Evolutionary conservation across 64 coral and sea anemone species (phyloP), one percentile per base, ranked within the genome.

Genomic region (Orbicella faveolata): DNA sequence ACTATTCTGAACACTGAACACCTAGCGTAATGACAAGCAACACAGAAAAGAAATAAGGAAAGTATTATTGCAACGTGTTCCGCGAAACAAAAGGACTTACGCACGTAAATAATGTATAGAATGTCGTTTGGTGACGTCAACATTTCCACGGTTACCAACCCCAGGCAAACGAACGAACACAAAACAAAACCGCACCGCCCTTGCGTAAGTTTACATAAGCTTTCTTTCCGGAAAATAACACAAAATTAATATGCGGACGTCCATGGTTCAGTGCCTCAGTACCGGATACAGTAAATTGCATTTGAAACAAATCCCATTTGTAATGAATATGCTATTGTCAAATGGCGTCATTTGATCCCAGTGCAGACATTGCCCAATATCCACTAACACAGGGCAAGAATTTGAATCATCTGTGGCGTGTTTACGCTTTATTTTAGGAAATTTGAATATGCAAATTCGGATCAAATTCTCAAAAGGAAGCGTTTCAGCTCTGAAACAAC

Each of bases 31-130:
- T 1, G 13, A 39, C 23, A 68, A 70, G 52, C 65, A 85, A 85
- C 82, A 14, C 65, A 39, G 82, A 21, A 72, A 85, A 53, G 41
- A 73, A 72, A 85, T 23, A 85, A 85, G 39, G 20, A 48, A 66
- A 41, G 63, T 84, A 48, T 66, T 41, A 9, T 68, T 52, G 13
- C 36, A 69, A 16, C 62, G 19, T 30, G 39, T 53, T 53, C 37
- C 82, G 6, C 65, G 65, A 85, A 85, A 70, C 63, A 85, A 85
- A 73, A 25, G 36, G 8, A 26, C 41, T 85, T 20, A 72, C 37
- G 82, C 64, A 72, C 3, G 82, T 85, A 85, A 85, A 85, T 85
- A 72, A 85, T 85, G 82, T 39, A 85, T 53, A 85, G 65, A 73
- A 85, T 85, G 36, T 18, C 33, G 21, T 73, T n/a, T 5, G 52